A percentile compares a stretch with the other conserved stretches of the same genome.
Evolutionary conservation across 2,113 vertebrate genomes (phyloP).

Genomic region (Callipepla californica): DNA sequence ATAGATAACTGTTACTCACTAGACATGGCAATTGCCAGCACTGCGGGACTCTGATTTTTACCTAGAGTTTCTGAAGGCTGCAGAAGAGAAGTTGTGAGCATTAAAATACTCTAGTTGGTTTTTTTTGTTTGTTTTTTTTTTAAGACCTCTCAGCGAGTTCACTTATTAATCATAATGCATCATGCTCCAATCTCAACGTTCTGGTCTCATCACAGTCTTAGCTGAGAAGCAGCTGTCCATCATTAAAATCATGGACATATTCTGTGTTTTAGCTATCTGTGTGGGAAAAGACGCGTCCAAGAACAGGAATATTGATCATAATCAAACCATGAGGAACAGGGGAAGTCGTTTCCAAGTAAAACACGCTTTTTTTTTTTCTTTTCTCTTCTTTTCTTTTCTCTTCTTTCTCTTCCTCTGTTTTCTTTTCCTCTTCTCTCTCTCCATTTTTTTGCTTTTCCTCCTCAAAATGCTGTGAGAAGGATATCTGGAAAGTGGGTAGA

Average conservation of each 20-base stretch:
- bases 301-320: neutral
- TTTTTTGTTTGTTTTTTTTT: neutral
- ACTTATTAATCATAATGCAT: neutral
- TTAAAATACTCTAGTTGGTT: neutral
- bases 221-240: neutral
- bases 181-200: neutral
- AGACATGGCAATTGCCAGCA: neutral
- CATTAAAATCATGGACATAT: neutral
- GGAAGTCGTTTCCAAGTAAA: neutral
- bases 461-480: neutral
- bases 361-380: accelerated
- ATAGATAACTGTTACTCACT: neutral
- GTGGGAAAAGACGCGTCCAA: neutral
- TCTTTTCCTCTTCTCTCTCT: neutral
- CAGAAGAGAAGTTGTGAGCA: neutral
- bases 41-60: neutral
- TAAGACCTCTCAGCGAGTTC: neutral
- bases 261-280: neutral
- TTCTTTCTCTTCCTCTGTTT: accelerated
- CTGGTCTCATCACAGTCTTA: neutral
- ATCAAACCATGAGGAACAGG: neutral
- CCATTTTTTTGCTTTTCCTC: neutral
- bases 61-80: neutral
- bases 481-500: slow-evolving; percentile 45
- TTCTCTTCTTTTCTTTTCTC: too few species aligned